A percentile compares a stretch with the other conserved stretches of the same genome.
phyloP scores from a whole-genome alignment of 2,888 invertebrate species.

The Plagiodera versicolora region DNA sequence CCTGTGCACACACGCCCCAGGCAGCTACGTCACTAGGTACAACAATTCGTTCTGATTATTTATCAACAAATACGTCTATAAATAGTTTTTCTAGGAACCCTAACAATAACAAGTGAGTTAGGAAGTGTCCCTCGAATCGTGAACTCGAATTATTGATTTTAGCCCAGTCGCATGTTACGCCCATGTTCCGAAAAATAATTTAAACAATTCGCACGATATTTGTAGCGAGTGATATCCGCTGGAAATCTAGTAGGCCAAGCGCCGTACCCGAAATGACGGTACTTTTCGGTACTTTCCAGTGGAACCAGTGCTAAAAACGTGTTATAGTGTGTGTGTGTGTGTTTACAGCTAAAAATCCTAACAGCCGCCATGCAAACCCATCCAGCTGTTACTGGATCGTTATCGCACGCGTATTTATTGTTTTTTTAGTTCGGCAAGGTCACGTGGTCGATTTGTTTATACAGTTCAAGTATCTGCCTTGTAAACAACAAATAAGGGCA shows the following conservation, averaged over 20 bases:
- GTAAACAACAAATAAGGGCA: no score
- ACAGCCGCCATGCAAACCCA: neutral
- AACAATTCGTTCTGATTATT: no score
- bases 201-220: slow-evolving; percentile 26
- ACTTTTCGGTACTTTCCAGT: neutral
- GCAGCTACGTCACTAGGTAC: no score
- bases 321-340: slow-evolving; percentile 1
- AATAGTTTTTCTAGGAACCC: no score
- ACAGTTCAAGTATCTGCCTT: no score
- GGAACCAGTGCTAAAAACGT: slow-evolving; percentile 10
- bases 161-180: slow-evolving; percentile 21
- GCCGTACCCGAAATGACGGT: neutral
- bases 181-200: slow-evolving; percentile 24
- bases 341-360: neutral
- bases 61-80: no score
- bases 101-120: no score
- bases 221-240: slow-evolving; percentile 21
- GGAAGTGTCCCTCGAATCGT: no score
- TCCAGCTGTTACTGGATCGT: neutral
- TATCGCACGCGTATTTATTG: neutral
- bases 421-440: neutral
- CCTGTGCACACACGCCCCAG: no score
- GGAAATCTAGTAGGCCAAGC: slow-evolving; percentile 19
- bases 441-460: neutral
- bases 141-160: no score